Evolutionary conservation across 2,888 invertebrate species (phyloP).

Genomic region (Subacronicta megacephala): DNA sequence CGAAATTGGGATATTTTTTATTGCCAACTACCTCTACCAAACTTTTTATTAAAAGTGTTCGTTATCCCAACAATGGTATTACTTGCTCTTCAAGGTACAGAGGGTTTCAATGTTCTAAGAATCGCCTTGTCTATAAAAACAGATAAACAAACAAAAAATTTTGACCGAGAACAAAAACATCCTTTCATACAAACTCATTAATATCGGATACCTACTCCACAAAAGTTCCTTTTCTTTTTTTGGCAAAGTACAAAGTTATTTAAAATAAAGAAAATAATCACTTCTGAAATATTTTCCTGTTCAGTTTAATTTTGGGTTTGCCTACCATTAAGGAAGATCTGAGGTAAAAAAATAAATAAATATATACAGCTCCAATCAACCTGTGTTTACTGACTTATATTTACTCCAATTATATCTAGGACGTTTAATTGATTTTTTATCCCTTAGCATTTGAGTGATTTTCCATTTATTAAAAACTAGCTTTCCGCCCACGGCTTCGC

Average conservation of each 20-base stretch:
- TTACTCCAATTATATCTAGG: too few relatives aligned
- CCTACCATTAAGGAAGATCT: not conserved
- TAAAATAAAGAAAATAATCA: not conserved
- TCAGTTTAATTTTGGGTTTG: not conserved
- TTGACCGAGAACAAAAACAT: not conserved
- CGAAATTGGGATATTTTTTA: constrained; percentile 8
- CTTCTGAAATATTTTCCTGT: not conserved
- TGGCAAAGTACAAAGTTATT: not conserved
- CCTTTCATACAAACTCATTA: not conserved
- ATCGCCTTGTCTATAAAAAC: not conserved
- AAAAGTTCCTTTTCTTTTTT: constrained; percentile 1
- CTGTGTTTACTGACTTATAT: too few relatives aligned
- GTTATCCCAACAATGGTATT: too few relatives aligned
- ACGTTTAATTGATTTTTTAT: too few relatives aligned
- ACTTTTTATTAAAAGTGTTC: too few relatives aligned
- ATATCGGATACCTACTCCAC: not conserved
- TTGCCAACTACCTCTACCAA: too few relatives aligned
- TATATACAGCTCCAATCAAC: too few relatives aligned
- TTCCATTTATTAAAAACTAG: too few relatives aligned
- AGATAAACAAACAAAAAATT: not conserved
- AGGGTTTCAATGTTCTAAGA: too few relatives aligned
- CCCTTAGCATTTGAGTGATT: too few relatives aligned
- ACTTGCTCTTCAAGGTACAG: too few relatives aligned
- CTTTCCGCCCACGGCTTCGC: too few relatives aligned
- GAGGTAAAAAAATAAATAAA: not conserved